Evolutionary conservation across 2,888 invertebrate genomes (phyloP), one percentile per base, ranked within the genome.

Genomic region (Acanthacorydalis orientalis): DNA sequence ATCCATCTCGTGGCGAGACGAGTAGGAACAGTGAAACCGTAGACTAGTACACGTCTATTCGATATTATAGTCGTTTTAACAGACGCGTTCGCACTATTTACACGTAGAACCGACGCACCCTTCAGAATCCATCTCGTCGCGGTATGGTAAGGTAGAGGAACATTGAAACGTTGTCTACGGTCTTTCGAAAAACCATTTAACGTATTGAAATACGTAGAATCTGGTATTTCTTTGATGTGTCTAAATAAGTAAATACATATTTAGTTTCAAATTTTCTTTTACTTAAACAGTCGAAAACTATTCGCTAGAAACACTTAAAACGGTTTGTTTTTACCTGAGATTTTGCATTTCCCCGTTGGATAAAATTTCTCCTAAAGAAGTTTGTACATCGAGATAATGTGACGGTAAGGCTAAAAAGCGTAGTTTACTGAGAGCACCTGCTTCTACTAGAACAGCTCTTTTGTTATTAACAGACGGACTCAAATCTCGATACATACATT

Each of bases 401-500:
- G 34, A 16, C 8, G 47, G 47, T 9, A 47, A 43, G 9, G 43
- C 35, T 31, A 47, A 37, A 43, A 47, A 47, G 8, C 47, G 42
- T 23, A 47, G 23, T 12, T 47, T 47, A 15, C 16, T 31, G 11
- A 47, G 14, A 31, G 35, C 43, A 16, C 43, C 47, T 8, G 42
- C 42, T 16, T 47, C 42, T n/a, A 31, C 10, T 48, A 75, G 56
- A 37, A 70, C 51, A 40, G 64, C 59, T 48, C 69, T 62, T 55
- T 70, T 65, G 55, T 69, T 73, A 52, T 68, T 64, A 47, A 67
- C 56, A 44, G 67, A 65, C 37, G 58, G 56, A 43, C 61, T 55
- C 12, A 70, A 55, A 50, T 66, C 62, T 53, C 65, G 63, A 52
- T 65, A 62, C 57, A 67, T 57, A 56, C 75, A 75, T 57, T 73